These are phyloP conservation scores for Aquatica leii DNA, from an alignment of 2,888 invertebrate genomes.

Conservation along the genomic window DNA sequence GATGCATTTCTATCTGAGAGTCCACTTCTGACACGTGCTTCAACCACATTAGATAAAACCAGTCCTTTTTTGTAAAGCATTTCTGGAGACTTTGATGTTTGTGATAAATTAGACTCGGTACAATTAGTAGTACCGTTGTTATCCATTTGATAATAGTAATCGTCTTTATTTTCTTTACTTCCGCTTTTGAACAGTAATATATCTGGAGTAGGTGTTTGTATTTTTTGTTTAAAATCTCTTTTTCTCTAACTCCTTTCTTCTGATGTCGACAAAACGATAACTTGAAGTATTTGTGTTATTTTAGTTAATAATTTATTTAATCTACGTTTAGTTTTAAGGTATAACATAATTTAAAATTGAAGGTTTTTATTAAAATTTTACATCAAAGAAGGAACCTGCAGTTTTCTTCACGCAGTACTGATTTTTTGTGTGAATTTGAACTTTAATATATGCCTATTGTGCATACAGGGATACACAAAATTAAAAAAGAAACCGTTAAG, in stretches of 20 bases:
- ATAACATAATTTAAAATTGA: too few species aligned
- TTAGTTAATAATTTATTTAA: not conserved
- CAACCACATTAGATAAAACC: not conserved
- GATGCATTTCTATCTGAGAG: not conserved
- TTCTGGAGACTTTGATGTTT: not conserved
- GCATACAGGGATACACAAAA: not conserved
- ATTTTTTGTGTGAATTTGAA: not conserved
- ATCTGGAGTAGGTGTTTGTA: not conserved
- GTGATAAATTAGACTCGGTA: not conserved
- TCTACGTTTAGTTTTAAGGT: not conserved
- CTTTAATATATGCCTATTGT: not conserved
- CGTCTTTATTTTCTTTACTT: too few species aligned
- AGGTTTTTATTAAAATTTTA: not conserved
- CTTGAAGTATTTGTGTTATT: too few species aligned
- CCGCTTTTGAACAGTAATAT: not conserved
- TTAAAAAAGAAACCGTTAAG: not conserved
- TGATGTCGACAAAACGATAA: not conserved
- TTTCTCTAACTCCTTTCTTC: not conserved
- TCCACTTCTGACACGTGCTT: not conserved
- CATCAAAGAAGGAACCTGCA: too few species aligned
- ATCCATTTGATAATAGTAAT: too few species aligned
- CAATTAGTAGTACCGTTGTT: too few species aligned
- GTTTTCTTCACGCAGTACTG: not conserved
- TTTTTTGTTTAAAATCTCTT: not conserved
- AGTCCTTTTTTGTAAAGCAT: too few species aligned